Evolutionary conservation across 2,888 invertebrate species (phyloP).

Genomic region (Silvanus unidentatus): DNA sequence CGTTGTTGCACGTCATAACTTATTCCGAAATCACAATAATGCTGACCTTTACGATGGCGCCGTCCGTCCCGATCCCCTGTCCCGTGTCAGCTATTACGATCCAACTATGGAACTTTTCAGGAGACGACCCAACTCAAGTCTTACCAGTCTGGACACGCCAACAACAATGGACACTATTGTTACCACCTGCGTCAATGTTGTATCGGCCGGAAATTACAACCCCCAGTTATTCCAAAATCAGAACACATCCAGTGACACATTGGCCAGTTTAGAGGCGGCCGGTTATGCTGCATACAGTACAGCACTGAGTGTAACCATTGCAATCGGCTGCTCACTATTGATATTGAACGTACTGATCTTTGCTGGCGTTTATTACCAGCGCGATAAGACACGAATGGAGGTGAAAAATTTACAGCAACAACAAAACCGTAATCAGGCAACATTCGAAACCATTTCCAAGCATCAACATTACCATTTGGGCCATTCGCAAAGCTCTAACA

Average conservation of each 20-base stretch:
- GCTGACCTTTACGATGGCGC: constrained; percentile 84
- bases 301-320: constrained; percentile 71
- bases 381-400: constrained; percentile 71
- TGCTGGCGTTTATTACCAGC: constrained; percentile 78
- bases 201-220: constrained; percentile 46
- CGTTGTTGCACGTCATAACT: constrained; percentile 79
- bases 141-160: constrained; percentile 57
- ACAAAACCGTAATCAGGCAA: constrained; percentile 58
- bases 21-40: constrained; percentile 84
- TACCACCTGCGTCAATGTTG: constrained; percentile 65
- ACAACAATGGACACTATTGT: constrained; percentile 66
- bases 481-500: constrained; percentile 70
- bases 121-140: constrained; percentile 53
- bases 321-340: constrained; percentile 74
- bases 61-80: constrained; percentile 78
- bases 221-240: constrained; percentile 50
- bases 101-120: constrained; percentile 58
- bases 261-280: constrained; percentile 74
- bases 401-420: constrained; percentile 73
- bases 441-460: constrained; percentile 71
- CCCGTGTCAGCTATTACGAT: constrained; percentile 57
- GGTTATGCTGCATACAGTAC: constrained; percentile 72
- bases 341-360: constrained; percentile 79
- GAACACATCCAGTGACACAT: constrained; percentile 67
- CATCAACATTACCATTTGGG: constrained; percentile 76